Percentiles rank a stretch among this genome's conserved stretches.
Evolutionary conservation across 2,113 vertebrate species (phyloP).

Genomic region (Burhinus bistriatus): DNA sequence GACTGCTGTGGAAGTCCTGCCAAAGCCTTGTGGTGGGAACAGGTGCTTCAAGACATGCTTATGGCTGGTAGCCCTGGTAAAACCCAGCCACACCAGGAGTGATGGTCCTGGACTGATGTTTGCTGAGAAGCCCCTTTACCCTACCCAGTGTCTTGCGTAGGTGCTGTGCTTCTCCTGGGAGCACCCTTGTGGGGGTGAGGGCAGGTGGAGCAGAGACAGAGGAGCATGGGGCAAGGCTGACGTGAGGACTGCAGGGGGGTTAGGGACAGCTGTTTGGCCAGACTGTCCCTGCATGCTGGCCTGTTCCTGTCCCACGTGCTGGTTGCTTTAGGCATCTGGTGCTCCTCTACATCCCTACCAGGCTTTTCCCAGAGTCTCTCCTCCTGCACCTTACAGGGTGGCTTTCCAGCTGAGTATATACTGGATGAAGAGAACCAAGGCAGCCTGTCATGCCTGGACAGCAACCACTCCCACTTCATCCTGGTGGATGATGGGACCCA

Average conservation of each 20-base stretch:
- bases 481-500: slow-evolving; percentile 93
- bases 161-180: background rate
- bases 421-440: slow-evolving; percentile 86
- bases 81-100: background rate
- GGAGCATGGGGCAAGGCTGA: background rate
- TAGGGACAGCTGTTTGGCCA: background rate
- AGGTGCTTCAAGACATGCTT: background rate
- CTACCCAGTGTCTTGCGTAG: background rate
- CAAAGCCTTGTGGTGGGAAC: background rate
- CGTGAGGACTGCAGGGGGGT: fast-evolving
- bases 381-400: slow-evolving; percentile 71
- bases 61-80: background rate
- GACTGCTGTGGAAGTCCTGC: background rate
- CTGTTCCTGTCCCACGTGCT: background rate
- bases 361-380: background rate
- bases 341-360: background rate
- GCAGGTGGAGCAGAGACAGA: background rate
- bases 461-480: slow-evolving; percentile 95
- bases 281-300: fast-evolving
- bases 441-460: slow-evolving; percentile 86
- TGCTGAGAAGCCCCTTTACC: background rate
- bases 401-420: slow-evolving; percentile 84
- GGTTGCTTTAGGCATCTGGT: background rate
- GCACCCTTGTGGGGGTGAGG: background rate
- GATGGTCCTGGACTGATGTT: background rate